Percentiles rank a stretch among this genome's conserved stretches.
Evolutionary conservation across 2,113 vertebrate species (phyloP).

Genomic region (Fulmarus glacialis): DNA sequence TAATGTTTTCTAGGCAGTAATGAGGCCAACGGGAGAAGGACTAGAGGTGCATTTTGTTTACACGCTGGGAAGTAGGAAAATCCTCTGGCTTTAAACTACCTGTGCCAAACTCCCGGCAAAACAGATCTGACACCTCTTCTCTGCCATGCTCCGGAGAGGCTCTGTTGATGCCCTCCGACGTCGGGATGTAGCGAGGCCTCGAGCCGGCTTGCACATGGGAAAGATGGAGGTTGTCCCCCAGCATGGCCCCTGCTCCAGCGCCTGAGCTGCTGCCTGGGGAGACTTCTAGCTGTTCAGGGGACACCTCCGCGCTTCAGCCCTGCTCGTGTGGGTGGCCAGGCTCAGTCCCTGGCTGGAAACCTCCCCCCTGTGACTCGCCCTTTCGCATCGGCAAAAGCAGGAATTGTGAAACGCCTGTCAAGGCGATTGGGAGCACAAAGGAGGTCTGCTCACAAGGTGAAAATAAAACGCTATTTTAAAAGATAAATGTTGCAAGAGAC

Average conservation of each 20-base stretch:
- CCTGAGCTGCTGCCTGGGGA: not conserved
- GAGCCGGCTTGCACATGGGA: accelerated
- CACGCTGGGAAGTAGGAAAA: not conserved
- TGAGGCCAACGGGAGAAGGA: accelerated
- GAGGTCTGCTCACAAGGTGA: not conserved
- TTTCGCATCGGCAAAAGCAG: not conserved
- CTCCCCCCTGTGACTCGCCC: not conserved
- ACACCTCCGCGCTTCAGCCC: not conserved
- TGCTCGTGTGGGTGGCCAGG: not conserved
- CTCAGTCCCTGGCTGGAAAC: not conserved
- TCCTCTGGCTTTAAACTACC: not conserved
- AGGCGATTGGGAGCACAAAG: not conserved
- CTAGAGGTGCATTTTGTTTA: not conserved
- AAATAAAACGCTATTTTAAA: not conserved
- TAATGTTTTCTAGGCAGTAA: not conserved
- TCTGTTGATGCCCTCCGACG: accelerated
- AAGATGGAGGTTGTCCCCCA: not conserved
- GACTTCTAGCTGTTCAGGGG: not conserved
- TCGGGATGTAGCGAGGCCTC: accelerated
- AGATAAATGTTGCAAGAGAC: not conserved
- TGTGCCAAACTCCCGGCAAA: not conserved
- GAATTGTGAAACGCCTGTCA: not conserved
- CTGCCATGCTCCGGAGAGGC: not conserved
- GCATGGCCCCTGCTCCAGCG: accelerated
- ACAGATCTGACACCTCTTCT: not conserved